Percentiles rank a stretch among this genome's conserved stretches.
Conservation (phyloP, 2,113 vertebrate genomes). For the Steatornis caripensis region DNA sequence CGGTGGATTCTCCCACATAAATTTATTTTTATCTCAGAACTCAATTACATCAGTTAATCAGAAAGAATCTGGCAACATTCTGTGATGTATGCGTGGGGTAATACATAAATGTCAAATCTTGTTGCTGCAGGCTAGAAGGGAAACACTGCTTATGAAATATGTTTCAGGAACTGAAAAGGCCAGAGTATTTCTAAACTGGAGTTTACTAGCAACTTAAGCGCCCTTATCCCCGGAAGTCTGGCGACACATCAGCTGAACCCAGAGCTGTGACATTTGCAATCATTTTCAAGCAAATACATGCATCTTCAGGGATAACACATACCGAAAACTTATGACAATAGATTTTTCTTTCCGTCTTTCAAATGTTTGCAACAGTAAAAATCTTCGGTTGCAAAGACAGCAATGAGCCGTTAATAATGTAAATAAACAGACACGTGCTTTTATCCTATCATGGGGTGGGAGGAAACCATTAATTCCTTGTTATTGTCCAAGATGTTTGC, state of each 20-base stretch:
- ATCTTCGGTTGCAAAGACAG: not conserved
- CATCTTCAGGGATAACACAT: not conserved
- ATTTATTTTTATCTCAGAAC: not conserved
- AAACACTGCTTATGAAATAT: conserved; percentile 28
- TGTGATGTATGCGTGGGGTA: not conserved
- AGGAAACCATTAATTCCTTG: not conserved
- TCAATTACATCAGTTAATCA: conserved; percentile 14
- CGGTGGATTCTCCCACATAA: not conserved
- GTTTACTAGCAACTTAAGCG: not conserved
- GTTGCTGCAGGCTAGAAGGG: not conserved
- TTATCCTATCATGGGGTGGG: not conserved
- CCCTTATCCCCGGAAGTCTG: not conserved
- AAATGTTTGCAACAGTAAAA: not conserved
- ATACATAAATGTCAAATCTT: conserved; percentile 31
- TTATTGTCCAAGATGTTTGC: not conserved
- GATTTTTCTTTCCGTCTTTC: not conserved
- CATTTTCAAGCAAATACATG: not conserved
- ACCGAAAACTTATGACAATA: not conserved
- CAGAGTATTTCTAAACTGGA: conserved; percentile 1
- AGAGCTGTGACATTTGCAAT: conserved; percentile 7
- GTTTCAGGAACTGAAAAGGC: conserved; percentile 2
- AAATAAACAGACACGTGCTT: not conserved
- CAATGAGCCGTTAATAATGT: not conserved
- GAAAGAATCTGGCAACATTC: not conserved
- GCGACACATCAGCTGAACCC: not conserved